Evolutionary conservation across 1,140 invertebrate species (phyloP).

Genomic region (Caenorhabditis inopinata): DNA sequence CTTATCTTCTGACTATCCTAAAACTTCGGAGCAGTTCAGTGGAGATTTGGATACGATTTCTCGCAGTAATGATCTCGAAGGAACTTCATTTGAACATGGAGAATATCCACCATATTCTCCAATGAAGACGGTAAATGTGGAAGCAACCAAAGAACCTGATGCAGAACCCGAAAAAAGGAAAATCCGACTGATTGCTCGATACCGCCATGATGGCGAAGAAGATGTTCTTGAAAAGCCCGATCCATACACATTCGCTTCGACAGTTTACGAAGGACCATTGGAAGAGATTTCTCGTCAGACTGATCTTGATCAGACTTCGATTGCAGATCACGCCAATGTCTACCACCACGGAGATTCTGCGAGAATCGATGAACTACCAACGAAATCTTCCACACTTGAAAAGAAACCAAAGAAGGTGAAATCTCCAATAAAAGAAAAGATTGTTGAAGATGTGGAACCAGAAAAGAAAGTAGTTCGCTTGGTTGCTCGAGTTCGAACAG

Average conservation of each 20-base stretch:
- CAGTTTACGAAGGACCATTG: background rate
- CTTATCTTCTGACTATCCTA: background rate
- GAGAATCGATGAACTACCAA: too few species aligned
- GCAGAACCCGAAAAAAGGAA: background rate
- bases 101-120: background rate
- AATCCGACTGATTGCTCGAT: slow-evolving; percentile 56
- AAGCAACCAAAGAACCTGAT: background rate
- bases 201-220: slow-evolving; percentile 50
- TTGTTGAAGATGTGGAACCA: background rate
- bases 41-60: background rate
- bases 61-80: background rate
- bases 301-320: background rate
- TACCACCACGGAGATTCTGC: too few species aligned
- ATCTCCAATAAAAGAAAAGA: slow-evolving; percentile 32
- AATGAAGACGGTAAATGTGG: background rate
- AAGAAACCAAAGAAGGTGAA: slow-evolving; percentile 24
- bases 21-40: background rate
- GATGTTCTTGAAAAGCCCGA: slow-evolving; percentile 47
- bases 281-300: background rate
- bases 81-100: background rate
- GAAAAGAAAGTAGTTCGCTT: slow-evolving; percentile 3
- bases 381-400: background rate
- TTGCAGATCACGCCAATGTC: background rate
- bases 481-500: slow-evolving; percentile 48
- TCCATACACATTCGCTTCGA: background rate